Percentiles rank a stretch among this genome's conserved stretches.
Conservation (phyloP, 2,888 invertebrate genomes). For the Oligia fasciuncula region DNA sequence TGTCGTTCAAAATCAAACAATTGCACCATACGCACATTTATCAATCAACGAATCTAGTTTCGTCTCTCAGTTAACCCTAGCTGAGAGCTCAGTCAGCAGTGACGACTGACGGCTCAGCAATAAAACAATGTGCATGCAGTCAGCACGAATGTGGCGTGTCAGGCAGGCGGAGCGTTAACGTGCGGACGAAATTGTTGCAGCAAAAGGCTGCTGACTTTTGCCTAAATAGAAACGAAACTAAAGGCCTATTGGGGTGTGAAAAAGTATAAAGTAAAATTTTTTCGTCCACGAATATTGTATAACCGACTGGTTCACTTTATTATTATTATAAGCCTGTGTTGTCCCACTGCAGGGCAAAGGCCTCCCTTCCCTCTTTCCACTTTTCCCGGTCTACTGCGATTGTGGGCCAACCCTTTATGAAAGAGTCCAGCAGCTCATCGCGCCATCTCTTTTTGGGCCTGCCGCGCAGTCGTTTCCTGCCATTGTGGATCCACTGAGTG, state of each 20-base stretch:
- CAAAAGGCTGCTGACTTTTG: not conserved
- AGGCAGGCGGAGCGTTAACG: constrained; percentile 4
- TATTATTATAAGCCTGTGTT: too few species aligned
- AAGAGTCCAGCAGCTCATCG: too few species aligned
- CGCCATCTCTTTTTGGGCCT: too few species aligned
- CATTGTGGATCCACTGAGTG: too few species aligned
- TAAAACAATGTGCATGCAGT: constrained; percentile 56
- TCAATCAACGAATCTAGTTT: constrained; percentile 11
- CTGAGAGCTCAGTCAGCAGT: constrained; percentile 33
- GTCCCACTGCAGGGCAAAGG: too few species aligned
- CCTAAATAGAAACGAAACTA: not conserved
- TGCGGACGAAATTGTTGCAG: constrained; percentile 17
- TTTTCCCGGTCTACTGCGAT: too few species aligned
- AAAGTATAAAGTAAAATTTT: not conserved
- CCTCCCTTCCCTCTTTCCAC: too few species aligned
- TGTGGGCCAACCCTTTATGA: too few species aligned
- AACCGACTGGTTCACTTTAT: too few species aligned
- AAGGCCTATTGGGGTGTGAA: not conserved
- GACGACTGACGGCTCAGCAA: constrained; percentile 24
- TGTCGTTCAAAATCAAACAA: constrained; percentile 1
- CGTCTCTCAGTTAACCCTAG: constrained; percentile 38
- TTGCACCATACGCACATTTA: constrained; percentile 6
- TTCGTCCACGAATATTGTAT: not conserved
- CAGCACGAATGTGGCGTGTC: constrained; percentile 32
- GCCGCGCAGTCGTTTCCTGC: too few species aligned